Evolutionary conservation across 2,113 vertebrate genomes (phyloP).

Genomic region (Sinocyclocheilus grahami): DNA sequence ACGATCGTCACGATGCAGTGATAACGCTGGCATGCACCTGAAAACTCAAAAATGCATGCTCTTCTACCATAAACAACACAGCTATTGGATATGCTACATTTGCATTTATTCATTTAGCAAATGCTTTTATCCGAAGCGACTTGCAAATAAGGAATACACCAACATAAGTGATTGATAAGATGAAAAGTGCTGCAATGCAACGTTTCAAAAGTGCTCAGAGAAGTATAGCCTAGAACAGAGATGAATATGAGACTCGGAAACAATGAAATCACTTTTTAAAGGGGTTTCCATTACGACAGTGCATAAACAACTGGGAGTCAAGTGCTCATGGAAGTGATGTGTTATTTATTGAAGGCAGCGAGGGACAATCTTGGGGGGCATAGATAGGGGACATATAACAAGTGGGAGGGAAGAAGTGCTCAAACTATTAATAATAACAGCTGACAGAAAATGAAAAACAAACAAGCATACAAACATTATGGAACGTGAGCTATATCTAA

Average conservation of each 20-base stretch:
- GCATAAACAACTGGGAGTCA: background rate
- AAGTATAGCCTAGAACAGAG: background rate
- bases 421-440: background rate
- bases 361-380: background rate
- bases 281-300: background rate
- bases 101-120: slow-evolving; percentile 17
- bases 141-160: slow-evolving; percentile 14
- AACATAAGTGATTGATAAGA: background rate
- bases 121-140: background rate
- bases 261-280: background rate
- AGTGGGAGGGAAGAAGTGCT: background rate
- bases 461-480: background rate
- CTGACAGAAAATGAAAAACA: background rate
- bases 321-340: background rate
- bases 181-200: background rate
- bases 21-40: too few relatives aligned
- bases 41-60: background rate
- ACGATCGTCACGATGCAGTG: too few relatives aligned
- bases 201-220: background rate
- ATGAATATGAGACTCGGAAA: background rate
- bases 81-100: background rate
- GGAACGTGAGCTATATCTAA: background rate
- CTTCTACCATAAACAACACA: background rate
- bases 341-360: background rate
- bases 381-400: background rate